Conservation (phyloP, 2,888 invertebrate species). For the Microplitis deprimator region DNA sequence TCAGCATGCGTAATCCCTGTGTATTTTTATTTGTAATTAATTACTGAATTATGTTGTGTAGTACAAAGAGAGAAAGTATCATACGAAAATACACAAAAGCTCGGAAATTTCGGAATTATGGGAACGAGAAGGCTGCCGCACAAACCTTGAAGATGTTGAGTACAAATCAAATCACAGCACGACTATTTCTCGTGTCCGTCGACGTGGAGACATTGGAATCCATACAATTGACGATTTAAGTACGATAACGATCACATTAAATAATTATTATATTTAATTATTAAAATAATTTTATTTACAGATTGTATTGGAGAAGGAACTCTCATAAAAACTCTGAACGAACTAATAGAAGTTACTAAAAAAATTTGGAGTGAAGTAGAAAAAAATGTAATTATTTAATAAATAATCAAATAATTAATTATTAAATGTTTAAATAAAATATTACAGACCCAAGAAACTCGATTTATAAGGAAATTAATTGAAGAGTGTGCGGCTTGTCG, state of each 20-base stretch:
- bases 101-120: conserved; percentile 60
- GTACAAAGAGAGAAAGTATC: conserved; percentile 64
- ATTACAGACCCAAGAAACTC: conserved; percentile 76
- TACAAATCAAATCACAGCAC: conserved; percentile 61
- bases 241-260: conserved; percentile 56
- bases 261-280: conserved; percentile 15
- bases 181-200: conserved; percentile 62
- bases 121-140: conserved; percentile 63
- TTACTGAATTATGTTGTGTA: conserved; percentile 37
- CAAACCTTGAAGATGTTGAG: conserved; percentile 53
- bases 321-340: conserved; percentile 78
- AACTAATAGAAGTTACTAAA: conserved; percentile 79
- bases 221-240: conserved; percentile 76
- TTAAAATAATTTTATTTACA: conserved; percentile 40
- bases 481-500: conserved; percentile 85
- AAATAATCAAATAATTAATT: conserved; percentile 6
- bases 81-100: conserved; percentile 62
- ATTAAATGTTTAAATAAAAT: neutral
- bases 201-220: conserved; percentile 80
- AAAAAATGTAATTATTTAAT: conserved; percentile 67
- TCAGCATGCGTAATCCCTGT: neutral
- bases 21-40: neutral
- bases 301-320: conserved; percentile 72
- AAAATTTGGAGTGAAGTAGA: conserved; percentile 81
- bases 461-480: conserved; percentile 79